phyloP scores from a whole-genome alignment of 2,113 vertebrate genomes.

The Gymnarchus niloticus region DNA sequence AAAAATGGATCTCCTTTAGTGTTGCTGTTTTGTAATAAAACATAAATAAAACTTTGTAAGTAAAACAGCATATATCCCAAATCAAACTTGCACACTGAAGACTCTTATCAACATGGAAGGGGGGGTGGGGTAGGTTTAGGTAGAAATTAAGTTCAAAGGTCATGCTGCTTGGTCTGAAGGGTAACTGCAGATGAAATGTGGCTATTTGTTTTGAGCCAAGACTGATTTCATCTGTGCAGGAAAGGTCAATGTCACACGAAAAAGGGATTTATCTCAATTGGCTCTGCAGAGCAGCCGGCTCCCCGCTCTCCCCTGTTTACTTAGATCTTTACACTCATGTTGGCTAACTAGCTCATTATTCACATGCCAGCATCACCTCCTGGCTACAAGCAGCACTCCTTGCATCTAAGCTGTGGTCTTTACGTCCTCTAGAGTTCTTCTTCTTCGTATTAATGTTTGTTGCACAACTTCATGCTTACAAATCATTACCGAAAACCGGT shows the following conservation, averaged over 20 bases:
- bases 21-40: background rate
- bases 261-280: slow-evolving; percentile 63
- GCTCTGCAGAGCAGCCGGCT: slow-evolving; percentile 31
- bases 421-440: slow-evolving; percentile 3
- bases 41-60: background rate
- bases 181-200: slow-evolving; percentile 85
- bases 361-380: slow-evolving; percentile 31
- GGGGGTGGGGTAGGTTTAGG: slow-evolving; percentile 66
- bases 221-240: slow-evolving; percentile 77
- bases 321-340: slow-evolving; percentile 39
- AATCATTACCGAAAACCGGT: background rate
- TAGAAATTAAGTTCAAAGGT: slow-evolving; percentile 82
- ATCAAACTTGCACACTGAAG: background rate
- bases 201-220: slow-evolving; percentile 85
- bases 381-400: slow-evolving; percentile 18
- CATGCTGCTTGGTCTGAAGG: slow-evolving; percentile 58
- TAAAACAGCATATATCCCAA: background rate
- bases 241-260: slow-evolving; percentile 80
- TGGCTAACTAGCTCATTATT: slow-evolving; percentile 41
- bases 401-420: slow-evolving; percentile 26
- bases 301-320: slow-evolving; percentile 37
- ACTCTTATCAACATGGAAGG: background rate
- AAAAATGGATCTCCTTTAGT: background rate
- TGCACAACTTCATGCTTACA: background rate
- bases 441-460: background rate